These are phyloP conservation scores for Tachina grossa DNA, from an alignment of 2,888 invertebrate species.

Conservation along the genomic window DNA sequence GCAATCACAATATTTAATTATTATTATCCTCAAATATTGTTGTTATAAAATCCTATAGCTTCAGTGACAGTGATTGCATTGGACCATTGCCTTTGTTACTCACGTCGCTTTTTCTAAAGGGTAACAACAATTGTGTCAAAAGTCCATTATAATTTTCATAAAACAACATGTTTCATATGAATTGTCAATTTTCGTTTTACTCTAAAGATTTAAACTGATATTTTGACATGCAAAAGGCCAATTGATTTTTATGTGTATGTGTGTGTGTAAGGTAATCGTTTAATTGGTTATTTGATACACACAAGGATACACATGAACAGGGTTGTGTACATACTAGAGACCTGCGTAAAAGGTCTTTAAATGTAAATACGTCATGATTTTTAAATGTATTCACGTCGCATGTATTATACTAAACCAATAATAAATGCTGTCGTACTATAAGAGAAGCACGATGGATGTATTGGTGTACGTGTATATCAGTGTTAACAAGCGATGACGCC, in stretches of 20 bases:
- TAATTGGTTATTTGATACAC: constrained; percentile 29
- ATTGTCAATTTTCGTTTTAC: constrained; percentile 16
- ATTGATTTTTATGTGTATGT: neutral
- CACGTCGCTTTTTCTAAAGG: constrained; percentile 2
- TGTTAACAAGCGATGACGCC: no score
- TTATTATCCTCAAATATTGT: neutral
- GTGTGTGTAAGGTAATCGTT: constrained; percentile 19
- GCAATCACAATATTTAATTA: no score
- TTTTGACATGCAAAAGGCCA: neutral
- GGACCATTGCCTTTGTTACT: constrained; percentile 5
- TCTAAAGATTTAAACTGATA: constrained; percentile 1
- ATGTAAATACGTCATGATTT: no score
- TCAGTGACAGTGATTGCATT: constrained; percentile 23
- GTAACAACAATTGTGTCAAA: constrained; percentile 56
- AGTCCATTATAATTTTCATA: constrained; percentile 49
- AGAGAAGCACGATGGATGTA: no score
- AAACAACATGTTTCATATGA: constrained; percentile 42
- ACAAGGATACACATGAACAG: neutral
- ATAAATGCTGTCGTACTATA: no score
- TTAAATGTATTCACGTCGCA: no score
- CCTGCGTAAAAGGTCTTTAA: no score
- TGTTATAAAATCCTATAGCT: no score
- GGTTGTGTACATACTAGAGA: neutral
- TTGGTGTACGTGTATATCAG: no score
- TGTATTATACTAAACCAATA: no score